Conservation (phyloP, 2,888 invertebrate genomes). For the Limnephilus auricula region DNA sequence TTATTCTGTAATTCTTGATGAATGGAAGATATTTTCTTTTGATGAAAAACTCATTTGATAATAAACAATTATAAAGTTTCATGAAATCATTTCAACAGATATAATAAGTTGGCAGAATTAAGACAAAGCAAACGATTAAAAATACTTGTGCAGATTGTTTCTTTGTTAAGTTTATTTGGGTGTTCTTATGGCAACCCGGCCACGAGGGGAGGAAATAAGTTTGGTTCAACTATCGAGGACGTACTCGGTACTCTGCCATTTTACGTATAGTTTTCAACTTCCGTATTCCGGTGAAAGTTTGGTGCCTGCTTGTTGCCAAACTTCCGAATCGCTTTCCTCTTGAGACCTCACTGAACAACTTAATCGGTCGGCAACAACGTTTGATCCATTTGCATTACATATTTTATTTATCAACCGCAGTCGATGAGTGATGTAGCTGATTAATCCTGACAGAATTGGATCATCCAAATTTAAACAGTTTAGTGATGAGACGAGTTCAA, state of each 20-base stretch:
- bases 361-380: not conserved
- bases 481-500: not conserved
- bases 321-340: slow-evolving; percentile 1
- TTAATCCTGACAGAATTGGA: not conserved
- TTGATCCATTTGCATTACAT: not conserved
- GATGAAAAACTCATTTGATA: not conserved
- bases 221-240: not conserved
- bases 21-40: not conserved
- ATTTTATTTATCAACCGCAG: not conserved
- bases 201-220: not conserved
- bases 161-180: not conserved
- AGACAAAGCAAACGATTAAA: not conserved
- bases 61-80: not conserved
- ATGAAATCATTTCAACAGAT: not conserved
- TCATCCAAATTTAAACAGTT: too few relatives aligned
- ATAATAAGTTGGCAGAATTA: not conserved
- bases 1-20: not conserved
- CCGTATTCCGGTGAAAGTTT: slow-evolving; percentile 7
- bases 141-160: not conserved
- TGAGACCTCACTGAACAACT: not conserved
- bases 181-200: not conserved
- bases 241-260: not conserved
- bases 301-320: slow-evolving; percentile 3
- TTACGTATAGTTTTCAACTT: slow-evolving; percentile 10
- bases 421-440: not conserved